Base-by-base conservation (phyloP, 2,888 invertebrate species). In the Abrostola tripartita region DNA sequence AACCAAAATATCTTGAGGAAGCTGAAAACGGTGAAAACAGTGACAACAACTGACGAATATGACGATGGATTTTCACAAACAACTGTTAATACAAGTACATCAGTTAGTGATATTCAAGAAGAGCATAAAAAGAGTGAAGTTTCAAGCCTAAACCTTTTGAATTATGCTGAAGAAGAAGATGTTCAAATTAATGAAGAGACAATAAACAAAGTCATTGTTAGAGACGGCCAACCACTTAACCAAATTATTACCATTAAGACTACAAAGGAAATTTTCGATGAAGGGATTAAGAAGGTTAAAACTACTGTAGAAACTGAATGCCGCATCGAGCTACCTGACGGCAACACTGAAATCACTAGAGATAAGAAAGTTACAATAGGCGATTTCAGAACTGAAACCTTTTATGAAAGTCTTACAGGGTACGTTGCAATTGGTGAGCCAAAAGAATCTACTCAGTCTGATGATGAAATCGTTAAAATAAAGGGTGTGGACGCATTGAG, bases 241-340 rank as follows among this genome's bases (percentile, higher is more conserved):
- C 92, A 93, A 89, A 84, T 88, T 12, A 84, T 93, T 41, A 93
- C 90, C 4, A 92, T 88, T 6, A 92, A 90, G 5, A 93, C 91
- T 5, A 94, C 91, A 11, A 92, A 90, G 71, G 93, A 94, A 83
- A 77, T 90, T 53, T 72, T 92, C 6, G 75, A 75, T 68, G 81
- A 79, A 47, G 81, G 83, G 7, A 90, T 86, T 44, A 92, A 89
- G 69, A 93, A 94, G 83, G 65, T 91, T 2, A 92, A 85, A 71
- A 92, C 88, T 14, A 93, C 92, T 0, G 74, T 84, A 42, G 92
- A 93, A 85, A 90, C 87, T 37, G 75, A 89, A 0, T 91, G 90
- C 52, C 90, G 92, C 78, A 90, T 91, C 35, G 84, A 85, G 64
- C 77, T 91, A 54, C 88, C 91, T 0, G 87, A 87, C 71, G 94